Evolutionary conservation across 2,888 invertebrate species (phyloP), one percentile per base, ranked within the genome.

Genomic region (Stegophylla sp.): DNA sequence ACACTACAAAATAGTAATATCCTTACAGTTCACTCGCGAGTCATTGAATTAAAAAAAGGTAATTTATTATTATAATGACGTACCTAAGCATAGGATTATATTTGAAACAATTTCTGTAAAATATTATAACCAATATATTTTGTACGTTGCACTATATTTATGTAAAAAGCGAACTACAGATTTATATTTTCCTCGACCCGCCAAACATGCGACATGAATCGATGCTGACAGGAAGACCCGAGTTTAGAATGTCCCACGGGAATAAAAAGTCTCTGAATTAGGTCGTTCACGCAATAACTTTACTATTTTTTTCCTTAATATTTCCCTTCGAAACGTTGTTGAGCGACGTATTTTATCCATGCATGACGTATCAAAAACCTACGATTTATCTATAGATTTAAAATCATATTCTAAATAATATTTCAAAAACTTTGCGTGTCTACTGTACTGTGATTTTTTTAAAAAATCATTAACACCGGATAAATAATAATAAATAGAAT

Each of bases 171-270:
- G 12, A 56, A 34, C 41, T 26, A 64, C 63, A 20, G 48, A 74
- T 77, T 77, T 61, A 79, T 63, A 71, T 71, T 71, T 71, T 79
- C n/a, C 64, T n/a, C 71, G 61, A 26, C 51, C 79, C 61, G 17
- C 20, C 51, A 34, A 71, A 61, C 66, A 67, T 43, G 41, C 28
- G 61, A 79, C 79, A 61, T 13, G 61, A 79, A 71, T 71, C 71
- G 59, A 79, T 69, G 69, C 34, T 51, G 71, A 71, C 79, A 79
- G 79, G 79, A 79, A 79, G 79, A 61, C 71, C 28, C 79, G 79
- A 79, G 71, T 79, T 79, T 79, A 79, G 71, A 79, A 51, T 51
- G 71, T 79, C 79, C 79, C 79, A 79, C 79, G 79, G 51, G 79
- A 79, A 79, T 79, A 79, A 79, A 79, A 71, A 79, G 59, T 61